Percentiles rank a stretch among this genome's conserved stretches.
Conservation (phyloP, 2,113 vertebrate species). For the Argyrosomus japonicus region DNA sequence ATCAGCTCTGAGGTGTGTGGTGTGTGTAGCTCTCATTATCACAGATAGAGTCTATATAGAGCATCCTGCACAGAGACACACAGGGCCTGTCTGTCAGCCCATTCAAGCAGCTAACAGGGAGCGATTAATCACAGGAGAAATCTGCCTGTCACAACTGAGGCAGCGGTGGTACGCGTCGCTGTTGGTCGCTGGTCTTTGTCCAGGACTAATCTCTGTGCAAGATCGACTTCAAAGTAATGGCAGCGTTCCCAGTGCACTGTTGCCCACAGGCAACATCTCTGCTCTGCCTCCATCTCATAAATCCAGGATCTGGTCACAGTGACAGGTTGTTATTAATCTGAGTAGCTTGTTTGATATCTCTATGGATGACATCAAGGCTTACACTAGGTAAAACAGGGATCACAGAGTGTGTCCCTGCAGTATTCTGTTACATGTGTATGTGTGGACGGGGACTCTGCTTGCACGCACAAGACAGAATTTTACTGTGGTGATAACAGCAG, state of each 20-base stretch:
- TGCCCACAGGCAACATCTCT: constrained; percentile 48
- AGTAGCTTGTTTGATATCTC: constrained; percentile 43
- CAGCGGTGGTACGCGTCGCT: constrained; percentile 6
- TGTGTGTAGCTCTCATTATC: constrained; percentile 28
- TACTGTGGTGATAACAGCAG: background rate
- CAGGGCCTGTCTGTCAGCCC: constrained; percentile 37
- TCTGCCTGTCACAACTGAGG: constrained; percentile 51
- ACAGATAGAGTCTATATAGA: constrained; percentile 26
- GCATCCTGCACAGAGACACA: constrained; percentile 32
- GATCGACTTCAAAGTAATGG: constrained; percentile 62
- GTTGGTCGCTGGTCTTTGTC: constrained; percentile 54
- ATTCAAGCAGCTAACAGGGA: constrained; percentile 40
- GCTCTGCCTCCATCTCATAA: constrained; percentile 41
- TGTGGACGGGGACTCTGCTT: background rate
- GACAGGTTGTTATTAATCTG: constrained; percentile 64
- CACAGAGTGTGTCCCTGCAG: background rate
- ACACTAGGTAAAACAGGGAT: constrained; percentile 29
- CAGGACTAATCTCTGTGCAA: constrained; percentile 55
- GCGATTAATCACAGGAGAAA: constrained; percentile 56
- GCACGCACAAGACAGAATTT: background rate
- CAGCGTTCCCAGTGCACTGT: constrained; percentile 27
- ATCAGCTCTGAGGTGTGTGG: background rate
- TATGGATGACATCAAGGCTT: constrained; percentile 28
- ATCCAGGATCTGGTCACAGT: constrained; percentile 48
- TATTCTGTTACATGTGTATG: constrained; percentile 15